Conservation (phyloP, 2,888 invertebrate genomes). For the Aplocera efformata region DNA sequence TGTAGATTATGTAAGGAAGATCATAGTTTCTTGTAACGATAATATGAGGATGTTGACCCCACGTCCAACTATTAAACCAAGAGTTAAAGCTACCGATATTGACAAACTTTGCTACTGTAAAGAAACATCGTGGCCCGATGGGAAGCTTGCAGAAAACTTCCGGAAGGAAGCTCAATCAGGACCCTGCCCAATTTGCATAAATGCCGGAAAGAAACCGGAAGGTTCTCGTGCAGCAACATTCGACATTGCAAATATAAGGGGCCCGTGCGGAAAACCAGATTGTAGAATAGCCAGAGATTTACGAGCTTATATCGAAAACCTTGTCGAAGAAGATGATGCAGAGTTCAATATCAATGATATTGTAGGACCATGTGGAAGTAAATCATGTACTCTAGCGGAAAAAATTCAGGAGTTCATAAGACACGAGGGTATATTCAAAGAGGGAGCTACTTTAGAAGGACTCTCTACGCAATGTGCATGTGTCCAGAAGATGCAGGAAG, state of each 20-base stretch:
- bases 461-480: constrained; percentile 70
- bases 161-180: constrained; percentile 51
- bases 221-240: constrained; percentile 41
- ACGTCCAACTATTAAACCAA: constrained; percentile 57
- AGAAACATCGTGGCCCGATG: constrained; percentile 62
- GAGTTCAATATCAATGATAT: constrained; percentile 56
- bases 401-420: constrained; percentile 62
- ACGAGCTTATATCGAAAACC: constrained; percentile 62
- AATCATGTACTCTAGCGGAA: constrained; percentile 59
- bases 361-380: constrained; percentile 70
- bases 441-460: constrained; percentile 46
- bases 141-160: constrained; percentile 58
- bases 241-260: constrained; percentile 66
- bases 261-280: constrained; percentile 67
- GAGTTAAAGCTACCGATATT: constrained; percentile 68
- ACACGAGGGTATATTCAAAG: constrained; percentile 56
- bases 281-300: constrained; percentile 68
- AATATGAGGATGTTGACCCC: constrained; percentile 74
- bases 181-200: constrained; percentile 61
- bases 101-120: constrained; percentile 67
- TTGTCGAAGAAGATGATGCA: constrained; percentile 61
- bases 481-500: constrained; percentile 55
- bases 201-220: constrained; percentile 41
- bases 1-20: constrained; percentile 65
- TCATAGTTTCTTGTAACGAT: constrained; percentile 70